phyloP scores from a whole-genome alignment of 1,140 invertebrate species.

The Spodoptera litura region DNA sequence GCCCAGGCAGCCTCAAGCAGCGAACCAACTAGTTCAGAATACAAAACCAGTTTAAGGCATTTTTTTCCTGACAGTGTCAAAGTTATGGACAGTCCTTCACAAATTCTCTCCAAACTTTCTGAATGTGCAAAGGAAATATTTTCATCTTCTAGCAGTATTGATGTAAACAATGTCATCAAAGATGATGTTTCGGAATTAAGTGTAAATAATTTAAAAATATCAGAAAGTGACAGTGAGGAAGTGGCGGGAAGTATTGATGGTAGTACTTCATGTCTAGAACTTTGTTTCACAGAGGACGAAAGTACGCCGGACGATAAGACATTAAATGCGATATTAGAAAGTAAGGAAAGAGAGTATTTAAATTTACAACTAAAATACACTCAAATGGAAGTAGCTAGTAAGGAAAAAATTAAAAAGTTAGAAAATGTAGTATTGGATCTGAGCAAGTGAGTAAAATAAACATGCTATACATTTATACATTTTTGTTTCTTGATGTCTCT shows the following conservation, averaged over 20 bases:
- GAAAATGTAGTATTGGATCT: constrained; percentile 80
- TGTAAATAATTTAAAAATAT: constrained; percentile 81
- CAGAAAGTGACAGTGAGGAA: constrained; percentile 83
- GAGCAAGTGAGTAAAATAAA: constrained; percentile 73
- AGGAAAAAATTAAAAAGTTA: constrained; percentile 81
- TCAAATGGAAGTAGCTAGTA: constrained; percentile 77
- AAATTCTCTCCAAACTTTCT: constrained; percentile 81
- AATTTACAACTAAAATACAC: constrained; percentile 78
- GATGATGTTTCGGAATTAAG: constrained; percentile 80
- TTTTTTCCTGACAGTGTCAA: constrained; percentile 83
- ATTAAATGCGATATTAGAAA: constrained; percentile 69
- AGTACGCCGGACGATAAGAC: constrained; percentile 72
- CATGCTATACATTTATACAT: too few species aligned
- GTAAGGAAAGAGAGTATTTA: constrained; percentile 79
- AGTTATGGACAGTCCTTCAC: constrained; percentile 79
- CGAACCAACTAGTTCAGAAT: constrained; percentile 81
- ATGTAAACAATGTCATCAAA: constrained; percentile 72
- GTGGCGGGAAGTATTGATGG: constrained; percentile 81
- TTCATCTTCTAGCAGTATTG: constrained; percentile 79
- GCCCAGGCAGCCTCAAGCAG: constrained; percentile 70
- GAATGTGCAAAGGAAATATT: constrained; percentile 86
- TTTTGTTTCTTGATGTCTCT: too few species aligned
- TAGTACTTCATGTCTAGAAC: constrained; percentile 81
- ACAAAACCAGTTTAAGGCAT: constrained; percentile 73
- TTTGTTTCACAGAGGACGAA: constrained; percentile 83